Percentiles rank a stretch among this genome's conserved stretches.
phyloP scores from a whole-genome alignment of 2,797 vertebrate genomes.

The Chiloscyllium punctatum region DNA sequence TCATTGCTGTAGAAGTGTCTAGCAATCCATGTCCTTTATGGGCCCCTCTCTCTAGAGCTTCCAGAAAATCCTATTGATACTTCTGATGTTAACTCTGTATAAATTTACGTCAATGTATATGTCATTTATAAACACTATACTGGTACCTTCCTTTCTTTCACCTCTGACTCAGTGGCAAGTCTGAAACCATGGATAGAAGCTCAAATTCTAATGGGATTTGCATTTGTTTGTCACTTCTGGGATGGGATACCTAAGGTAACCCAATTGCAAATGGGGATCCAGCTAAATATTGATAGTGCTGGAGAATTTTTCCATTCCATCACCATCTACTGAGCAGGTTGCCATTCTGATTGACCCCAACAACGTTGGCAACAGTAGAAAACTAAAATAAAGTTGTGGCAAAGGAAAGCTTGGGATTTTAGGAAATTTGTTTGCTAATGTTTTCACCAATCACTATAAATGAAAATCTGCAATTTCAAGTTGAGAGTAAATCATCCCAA shows the following conservation, averaged over 20 bases:
- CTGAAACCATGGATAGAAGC: not conserved
- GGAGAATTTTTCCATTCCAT: not conserved
- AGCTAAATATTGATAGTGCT: not conserved
- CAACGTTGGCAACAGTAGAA: not conserved
- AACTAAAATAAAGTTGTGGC: not conserved
- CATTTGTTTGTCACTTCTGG: slow-evolving; percentile 12
- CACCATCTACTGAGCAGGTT: not conserved
- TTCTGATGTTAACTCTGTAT: not conserved
- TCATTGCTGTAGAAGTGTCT: not conserved
- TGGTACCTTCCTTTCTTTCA: not conserved
- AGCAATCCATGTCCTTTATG: not conserved
- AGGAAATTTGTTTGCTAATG: not conserved
- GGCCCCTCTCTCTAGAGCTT: not conserved
- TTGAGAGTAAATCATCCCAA: not conserved
- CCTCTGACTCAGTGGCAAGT: not conserved
- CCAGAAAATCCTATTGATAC: not conserved
- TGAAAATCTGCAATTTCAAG: not conserved
- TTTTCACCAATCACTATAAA: not conserved
- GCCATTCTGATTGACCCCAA: not conserved
- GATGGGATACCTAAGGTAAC: not conserved
- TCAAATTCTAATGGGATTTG: not conserved
- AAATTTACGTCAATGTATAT: not conserved
- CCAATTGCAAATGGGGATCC: not conserved
- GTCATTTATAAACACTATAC: not conserved
- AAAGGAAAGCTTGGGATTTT: not conserved